phyloP scores from a whole-genome alignment of 2,113 vertebrate species.

The Porphyrio hochstetteri region DNA sequence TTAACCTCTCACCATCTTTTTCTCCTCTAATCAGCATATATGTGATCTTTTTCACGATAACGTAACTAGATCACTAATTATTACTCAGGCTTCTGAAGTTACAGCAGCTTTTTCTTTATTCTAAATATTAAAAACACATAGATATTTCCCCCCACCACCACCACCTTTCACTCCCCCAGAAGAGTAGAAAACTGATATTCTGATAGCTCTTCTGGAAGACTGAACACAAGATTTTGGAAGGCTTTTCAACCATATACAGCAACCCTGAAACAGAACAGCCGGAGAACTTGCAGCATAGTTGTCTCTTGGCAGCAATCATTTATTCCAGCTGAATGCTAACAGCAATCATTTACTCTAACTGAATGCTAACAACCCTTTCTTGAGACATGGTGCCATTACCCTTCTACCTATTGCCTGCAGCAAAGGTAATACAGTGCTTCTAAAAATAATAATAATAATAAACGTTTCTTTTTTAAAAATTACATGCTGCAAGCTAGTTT shows the following conservation, averaged over 20 bases:
- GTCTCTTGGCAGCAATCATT: conserved; percentile 23
- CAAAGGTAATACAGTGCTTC: not conserved
- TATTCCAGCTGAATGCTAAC: conserved; percentile 36
- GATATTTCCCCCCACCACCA: rapidly evolving
- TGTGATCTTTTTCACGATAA: not conserved
- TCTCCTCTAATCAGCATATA: not conserved
- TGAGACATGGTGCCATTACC: not conserved
- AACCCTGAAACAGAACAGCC: not conserved
- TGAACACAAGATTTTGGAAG: conserved; percentile 7
- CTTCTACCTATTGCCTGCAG: conserved; percentile 17
- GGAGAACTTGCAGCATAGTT: not conserved
- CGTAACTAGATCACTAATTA: not conserved
- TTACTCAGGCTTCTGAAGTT: conserved; percentile 10
- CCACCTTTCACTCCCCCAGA: not conserved
- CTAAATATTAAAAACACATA: not conserved
- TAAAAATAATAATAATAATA: not conserved
- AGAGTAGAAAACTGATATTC: not conserved
- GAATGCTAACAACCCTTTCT: conserved; percentile 20
- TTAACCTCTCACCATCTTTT: not conserved
- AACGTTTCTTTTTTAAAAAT: not conserved
- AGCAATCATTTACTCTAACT: conserved; percentile 23
- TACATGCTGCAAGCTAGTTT: not conserved
- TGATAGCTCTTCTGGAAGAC: not conserved
- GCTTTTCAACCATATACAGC: not conserved
- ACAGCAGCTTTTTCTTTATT: not conserved